Conservation (phyloP, 2,113 vertebrate genomes). For the Picathartes gymnocephalus region DNA sequence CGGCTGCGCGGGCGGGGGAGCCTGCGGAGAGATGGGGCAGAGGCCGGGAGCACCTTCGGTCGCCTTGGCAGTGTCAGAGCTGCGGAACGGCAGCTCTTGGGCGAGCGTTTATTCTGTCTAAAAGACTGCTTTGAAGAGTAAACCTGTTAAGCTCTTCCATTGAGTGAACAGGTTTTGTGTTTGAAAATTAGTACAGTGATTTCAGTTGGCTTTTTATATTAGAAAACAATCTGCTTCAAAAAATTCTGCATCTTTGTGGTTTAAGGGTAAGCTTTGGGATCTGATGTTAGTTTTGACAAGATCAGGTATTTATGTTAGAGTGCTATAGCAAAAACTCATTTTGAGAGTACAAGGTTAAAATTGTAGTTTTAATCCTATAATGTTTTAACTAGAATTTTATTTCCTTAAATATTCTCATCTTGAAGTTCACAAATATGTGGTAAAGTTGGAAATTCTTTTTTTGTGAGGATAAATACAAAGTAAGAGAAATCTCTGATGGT, state of each 20-base stretch:
- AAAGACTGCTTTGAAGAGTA: not conserved
- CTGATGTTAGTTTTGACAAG: not conserved
- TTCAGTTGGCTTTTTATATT: not conserved
- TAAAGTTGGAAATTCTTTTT: not conserved
- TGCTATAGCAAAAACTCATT: not conserved
- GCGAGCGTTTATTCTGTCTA: fast-evolving
- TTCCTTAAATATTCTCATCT: not conserved
- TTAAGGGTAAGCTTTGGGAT: not conserved
- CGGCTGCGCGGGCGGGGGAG: not conserved
- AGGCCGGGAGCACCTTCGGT: not conserved
- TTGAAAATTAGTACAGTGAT: not conserved
- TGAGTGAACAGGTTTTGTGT: not conserved
- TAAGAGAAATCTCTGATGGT: not conserved
- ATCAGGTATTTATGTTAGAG: not conserved
- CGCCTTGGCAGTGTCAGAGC: fast-evolving
- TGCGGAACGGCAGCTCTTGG: not conserved
- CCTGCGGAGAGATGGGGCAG: no score
- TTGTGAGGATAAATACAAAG: not conserved
- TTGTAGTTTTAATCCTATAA: not conserved
- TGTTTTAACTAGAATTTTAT: not conserved
- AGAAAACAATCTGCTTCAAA: not conserved
- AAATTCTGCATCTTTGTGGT: not conserved
- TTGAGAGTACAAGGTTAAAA: not conserved
- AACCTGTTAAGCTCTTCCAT: not conserved
- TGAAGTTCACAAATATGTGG: not conserved